phyloP scores from a whole-genome alignment of 1,140 invertebrate species.

The Asbolus verrucosus region DNA sequence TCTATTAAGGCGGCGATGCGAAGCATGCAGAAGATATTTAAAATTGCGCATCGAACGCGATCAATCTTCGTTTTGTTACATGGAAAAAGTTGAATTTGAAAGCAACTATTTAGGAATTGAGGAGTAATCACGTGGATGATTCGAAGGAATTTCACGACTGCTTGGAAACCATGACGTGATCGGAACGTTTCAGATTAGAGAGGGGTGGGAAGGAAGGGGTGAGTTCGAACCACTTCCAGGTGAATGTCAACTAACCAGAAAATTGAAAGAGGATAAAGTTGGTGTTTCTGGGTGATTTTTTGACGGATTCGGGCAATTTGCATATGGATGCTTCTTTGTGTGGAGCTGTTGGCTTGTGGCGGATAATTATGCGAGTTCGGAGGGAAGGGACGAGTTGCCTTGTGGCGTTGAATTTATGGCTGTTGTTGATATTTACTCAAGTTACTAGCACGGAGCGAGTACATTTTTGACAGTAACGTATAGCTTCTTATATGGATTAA shows the following conservation, averaged over 20 bases:
- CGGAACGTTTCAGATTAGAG: no score
- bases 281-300: not conserved
- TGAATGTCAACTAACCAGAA: conserved; percentile 30
- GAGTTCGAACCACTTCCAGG: conserved; percentile 4
- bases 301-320: no score
- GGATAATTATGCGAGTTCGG: conserved; percentile 24
- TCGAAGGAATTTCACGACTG: conserved; percentile 18
- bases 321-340: conserved; percentile 8
- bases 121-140: conserved; percentile 29
- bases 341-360: conserved; percentile 9
- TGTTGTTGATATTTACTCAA: conserved; percentile 39
- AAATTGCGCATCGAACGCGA: conserved; percentile 29
- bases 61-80: conserved; percentile 29
- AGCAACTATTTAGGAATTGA: conserved; percentile 20
- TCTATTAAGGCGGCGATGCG: conserved; percentile 17
- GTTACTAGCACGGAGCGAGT: conserved; percentile 28
- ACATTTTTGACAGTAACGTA: conserved; percentile 50
- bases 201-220: not conserved
- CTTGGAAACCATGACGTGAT: conserved; percentile 17
- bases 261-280: conserved; percentile 13
- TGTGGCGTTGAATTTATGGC: conserved; percentile 30
- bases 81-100: conserved; percentile 16
- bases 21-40: conserved; percentile 26
- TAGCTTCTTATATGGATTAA: conserved; percentile 53
- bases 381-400: not conserved